Percentiles rank a stretch among this genome's conserved stretches.
These are phyloP conservation scores for Numenius arquata DNA, from an alignment of 2,113 vertebrate genomes.

Conservation along the genomic window DNA sequence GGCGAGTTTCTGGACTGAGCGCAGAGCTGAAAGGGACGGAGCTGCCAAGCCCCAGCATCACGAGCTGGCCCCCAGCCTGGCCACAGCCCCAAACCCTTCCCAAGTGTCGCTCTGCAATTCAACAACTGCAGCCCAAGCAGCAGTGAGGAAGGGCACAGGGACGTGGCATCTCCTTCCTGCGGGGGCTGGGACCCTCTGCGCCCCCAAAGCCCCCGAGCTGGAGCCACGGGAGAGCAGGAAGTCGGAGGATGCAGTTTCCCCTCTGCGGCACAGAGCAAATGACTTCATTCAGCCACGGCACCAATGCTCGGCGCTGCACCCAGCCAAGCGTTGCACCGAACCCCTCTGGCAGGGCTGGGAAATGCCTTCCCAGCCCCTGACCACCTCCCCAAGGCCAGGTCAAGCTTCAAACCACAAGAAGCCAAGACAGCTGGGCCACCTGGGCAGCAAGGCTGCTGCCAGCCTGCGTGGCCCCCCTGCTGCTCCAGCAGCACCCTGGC, in stretches of 20 bases:
- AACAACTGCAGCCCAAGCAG: background rate
- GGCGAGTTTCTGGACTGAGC: constrained; percentile 30
- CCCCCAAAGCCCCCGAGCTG: background rate
- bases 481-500: background rate
- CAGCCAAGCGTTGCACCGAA: background rate
- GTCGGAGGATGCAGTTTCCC: background rate
- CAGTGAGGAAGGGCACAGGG: background rate
- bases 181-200: background rate
- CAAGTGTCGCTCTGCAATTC: background rate
- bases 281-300: background rate
- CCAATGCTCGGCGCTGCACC: accelerated
- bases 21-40: background rate
- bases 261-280: background rate
- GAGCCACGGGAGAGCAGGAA: background rate
- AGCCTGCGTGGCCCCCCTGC: background rate
- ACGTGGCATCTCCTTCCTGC: background rate
- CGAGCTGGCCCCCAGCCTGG: constrained; percentile 15
- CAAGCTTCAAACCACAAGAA: background rate
- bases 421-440: background rate
- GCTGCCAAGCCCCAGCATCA: constrained; percentile 42
- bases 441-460: background rate
- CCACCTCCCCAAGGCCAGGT: background rate
- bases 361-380: background rate
- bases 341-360: background rate
- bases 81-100: background rate